These are phyloP conservation scores for Ceratoteleas bidentatus DNA, from an alignment of 1,140 invertebrate genomes.

Conservation along the genomic window DNA sequence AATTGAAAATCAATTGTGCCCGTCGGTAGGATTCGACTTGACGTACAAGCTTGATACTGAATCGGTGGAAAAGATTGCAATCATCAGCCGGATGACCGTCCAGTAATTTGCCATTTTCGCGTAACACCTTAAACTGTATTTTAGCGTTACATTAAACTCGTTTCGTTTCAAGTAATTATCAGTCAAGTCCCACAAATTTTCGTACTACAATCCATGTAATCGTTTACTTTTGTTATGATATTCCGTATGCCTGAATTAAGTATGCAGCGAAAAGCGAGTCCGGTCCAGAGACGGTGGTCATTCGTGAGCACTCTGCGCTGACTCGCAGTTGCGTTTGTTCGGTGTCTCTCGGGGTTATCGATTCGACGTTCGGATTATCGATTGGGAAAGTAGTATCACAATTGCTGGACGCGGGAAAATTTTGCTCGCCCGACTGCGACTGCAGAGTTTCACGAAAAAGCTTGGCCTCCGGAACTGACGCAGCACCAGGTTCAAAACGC, in stretches of 20 bases:
- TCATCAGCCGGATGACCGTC: too few species aligned
- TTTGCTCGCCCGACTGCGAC: too few species aligned
- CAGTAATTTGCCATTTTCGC: conserved; percentile 48
- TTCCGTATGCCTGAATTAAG: conserved; percentile 46
- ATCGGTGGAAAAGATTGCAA: conserved; percentile 4
- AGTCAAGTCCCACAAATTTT: conserved; percentile 58
- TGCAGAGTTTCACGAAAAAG: conserved; percentile 37
- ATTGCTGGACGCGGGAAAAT: too few species aligned
- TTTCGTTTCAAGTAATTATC: conserved; percentile 61
- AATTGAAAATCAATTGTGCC: too few species aligned
- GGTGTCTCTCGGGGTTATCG: too few species aligned
- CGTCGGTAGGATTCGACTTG: too few species aligned
- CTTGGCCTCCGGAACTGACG: conserved; percentile 33
- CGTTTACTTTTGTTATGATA: conserved; percentile 25
- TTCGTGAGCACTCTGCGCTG: not conserved
- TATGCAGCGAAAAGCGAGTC: conserved; percentile 52
- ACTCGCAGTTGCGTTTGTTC: too few species aligned
- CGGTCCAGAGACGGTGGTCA: conserved; percentile 23
- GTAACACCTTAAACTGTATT: conserved; percentile 53
- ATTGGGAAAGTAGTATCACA: too few species aligned
- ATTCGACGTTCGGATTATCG: too few species aligned
- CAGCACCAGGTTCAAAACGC: conserved; percentile 73
- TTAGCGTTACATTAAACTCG: conserved; percentile 52
- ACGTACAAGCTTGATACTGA: too few species aligned
- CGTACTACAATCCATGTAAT: conserved; percentile 35